Percentiles rank a stretch among this genome's conserved stretches.
Evolutionary conservation across 2,888 invertebrate genomes (phyloP).

Genomic region (Nomada flava): DNA sequence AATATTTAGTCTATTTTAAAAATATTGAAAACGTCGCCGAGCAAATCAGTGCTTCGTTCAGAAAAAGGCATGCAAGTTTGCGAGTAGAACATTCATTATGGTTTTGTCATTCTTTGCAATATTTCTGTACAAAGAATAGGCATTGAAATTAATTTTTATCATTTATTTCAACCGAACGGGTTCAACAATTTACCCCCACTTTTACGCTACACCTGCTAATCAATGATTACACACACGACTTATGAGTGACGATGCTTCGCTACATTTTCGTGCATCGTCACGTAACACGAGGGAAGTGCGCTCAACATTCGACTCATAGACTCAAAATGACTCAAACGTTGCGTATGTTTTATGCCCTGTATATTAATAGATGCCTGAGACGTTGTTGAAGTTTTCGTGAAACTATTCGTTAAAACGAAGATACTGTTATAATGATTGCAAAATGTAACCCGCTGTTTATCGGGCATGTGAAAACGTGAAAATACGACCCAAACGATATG

Average conservation of each 20-base stretch:
- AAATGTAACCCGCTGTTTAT: constrained; percentile 40
- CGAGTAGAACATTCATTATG: too few relatives aligned
- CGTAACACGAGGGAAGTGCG: constrained; percentile 21
- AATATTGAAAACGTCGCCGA: too few relatives aligned
- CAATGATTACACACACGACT: constrained; percentile 3
- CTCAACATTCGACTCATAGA: constrained; percentile 6
- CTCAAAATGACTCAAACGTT: constrained; percentile 4
- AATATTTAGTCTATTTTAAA: too few relatives aligned
- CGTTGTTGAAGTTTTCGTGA: not conserved
- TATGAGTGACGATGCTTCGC: not conserved
- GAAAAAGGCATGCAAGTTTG: too few relatives aligned
- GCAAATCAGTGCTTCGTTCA: too few relatives aligned
- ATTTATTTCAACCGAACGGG: not conserved
- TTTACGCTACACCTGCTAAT: not conserved
- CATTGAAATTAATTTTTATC: too few relatives aligned
- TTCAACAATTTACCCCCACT: not conserved
- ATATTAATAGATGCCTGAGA: not conserved
- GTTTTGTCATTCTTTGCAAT: too few relatives aligned
- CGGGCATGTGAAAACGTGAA: constrained; percentile 8
- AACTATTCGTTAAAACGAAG: too few relatives aligned
- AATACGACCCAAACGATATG: not conserved
- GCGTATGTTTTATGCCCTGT: not conserved
- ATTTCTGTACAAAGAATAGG: not conserved
- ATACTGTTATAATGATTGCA: not conserved
- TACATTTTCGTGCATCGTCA: constrained; percentile 26